Conservation (phyloP, 2,113 vertebrate genomes). For the Chloropsis hardwickii region DNA sequence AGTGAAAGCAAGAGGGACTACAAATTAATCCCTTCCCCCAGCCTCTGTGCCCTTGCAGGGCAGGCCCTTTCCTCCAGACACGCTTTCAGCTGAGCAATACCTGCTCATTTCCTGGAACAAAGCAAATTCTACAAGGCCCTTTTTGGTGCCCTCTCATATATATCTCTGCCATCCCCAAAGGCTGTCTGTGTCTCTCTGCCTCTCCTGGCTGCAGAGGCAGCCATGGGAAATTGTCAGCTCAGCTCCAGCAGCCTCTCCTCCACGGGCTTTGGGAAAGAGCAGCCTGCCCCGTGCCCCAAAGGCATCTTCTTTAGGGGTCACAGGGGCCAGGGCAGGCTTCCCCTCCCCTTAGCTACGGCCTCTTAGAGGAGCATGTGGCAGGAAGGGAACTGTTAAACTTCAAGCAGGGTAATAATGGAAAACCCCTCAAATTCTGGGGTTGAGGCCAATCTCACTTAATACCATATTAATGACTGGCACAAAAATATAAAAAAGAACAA, state of each 20-base stretch:
- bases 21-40: neutral
- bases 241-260: neutral
- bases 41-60: neutral
- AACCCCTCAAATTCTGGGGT: neutral
- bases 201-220: neutral
- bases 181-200: neutral
- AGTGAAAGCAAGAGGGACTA: neutral
- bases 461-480: neutral
- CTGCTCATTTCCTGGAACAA: neutral
- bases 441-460: neutral
- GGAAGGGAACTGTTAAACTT: neutral
- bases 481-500: neutral
- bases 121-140: neutral
- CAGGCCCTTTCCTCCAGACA: neutral
- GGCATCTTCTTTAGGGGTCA: neutral
- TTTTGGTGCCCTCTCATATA: neutral
- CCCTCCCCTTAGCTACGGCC: neutral
- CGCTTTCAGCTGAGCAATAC: neutral
- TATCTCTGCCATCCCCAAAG: neutral
- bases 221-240: rapidly evolving
- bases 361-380: neutral
- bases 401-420: neutral
- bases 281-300: neutral
- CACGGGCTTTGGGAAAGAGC: neutral
- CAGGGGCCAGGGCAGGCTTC: neutral